A percentile compares a stretch with the other conserved stretches of the same genome.
Evolutionary conservation across 2,888 invertebrate species (phyloP).

Genomic region (Villa cingulata): DNA sequence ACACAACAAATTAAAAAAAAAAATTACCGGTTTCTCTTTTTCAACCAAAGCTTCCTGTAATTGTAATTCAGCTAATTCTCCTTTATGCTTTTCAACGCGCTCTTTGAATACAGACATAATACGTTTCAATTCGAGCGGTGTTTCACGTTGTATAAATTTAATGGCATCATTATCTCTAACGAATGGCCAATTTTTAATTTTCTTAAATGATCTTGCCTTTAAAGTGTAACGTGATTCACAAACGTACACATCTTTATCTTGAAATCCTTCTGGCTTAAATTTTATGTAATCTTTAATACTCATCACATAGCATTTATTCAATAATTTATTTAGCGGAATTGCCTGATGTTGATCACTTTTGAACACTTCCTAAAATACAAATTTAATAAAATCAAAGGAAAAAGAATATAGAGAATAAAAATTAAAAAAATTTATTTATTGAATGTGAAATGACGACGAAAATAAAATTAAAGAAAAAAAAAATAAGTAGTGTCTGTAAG

Average conservation of each 20-base stretch:
- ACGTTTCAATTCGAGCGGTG: conserved; percentile 67
- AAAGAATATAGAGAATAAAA: not conserved
- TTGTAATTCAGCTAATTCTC: conserved; percentile 73
- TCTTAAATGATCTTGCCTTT: conserved; percentile 76
- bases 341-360: conserved; percentile 82
- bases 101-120: conserved; percentile 90
- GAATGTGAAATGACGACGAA: not conserved
- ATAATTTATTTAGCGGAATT: conserved; percentile 69
- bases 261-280: conserved; percentile 70
- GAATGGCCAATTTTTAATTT: conserved; percentile 68
- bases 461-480: not conserved
- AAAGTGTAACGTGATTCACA: conserved; percentile 92
- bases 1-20: not conserved
- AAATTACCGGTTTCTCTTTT: conserved; percentile 67
- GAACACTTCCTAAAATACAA: conserved; percentile 61
- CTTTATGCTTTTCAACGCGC: conserved; percentile 77
- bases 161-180: conserved; percentile 45
- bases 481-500: no score
- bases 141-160: conserved; percentile 52
- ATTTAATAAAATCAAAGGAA: not conserved
- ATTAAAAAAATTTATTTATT: not conserved
- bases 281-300: conserved; percentile 91
- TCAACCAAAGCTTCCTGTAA: conserved; percentile 69
- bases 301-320: conserved; percentile 85
- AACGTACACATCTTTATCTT: conserved; percentile 89